Base-by-base conservation (phyloP, 2,888 invertebrate genomes). In the Oegoconia quadripuncta region DNA sequence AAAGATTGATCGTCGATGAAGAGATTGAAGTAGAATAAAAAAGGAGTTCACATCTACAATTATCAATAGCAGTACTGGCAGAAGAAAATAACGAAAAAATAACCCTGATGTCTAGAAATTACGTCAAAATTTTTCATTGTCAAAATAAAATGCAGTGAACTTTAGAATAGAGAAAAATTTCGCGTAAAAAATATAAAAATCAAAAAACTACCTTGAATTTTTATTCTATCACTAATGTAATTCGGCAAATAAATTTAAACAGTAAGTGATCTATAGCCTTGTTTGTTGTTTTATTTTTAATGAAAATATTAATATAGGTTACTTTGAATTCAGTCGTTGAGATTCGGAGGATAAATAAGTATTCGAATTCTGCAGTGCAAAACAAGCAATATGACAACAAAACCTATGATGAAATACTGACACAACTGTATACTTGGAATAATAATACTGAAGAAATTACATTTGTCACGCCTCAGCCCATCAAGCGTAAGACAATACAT, bases 91-190 rank as follows among this genome's bases (percentile, higher is more conserved):
- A 11, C 6, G n/a, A n/a, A n/a, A n/a, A 22, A 7, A 8, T 22
- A 22, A 8, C 9, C 7, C 9, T 22, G 7, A 9, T 22, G 22
- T 25, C 2, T 25, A 25, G 25, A 29, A 8, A 29, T 9, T 16
- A 7, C 29, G 37, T 29, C 40, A 35, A 11, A 9, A 42, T 37
- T 17, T 34, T 39, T 25, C n/a, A 7, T 27, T 40, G 42, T 38
- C 40, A 44, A 36, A 34, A 40, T 45, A 37, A 37, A 33, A 39
- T 18, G 39, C 33, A 39, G 40, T 22, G 39, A 40, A 37, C 33
- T 37, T 27, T 41, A 18, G 28, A 32, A 12, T 26, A 13, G 14
- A 15, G 12, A 9, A 34, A 38, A 36, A 22, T 40, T 36, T 32
- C 17, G 15, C 9, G 36, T 34, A 18, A 23, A 17, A 36, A 33